Evolutionary conservation across 2,797 vertebrate species (phyloP).

Genomic region (Denticeps clupeoides): DNA sequence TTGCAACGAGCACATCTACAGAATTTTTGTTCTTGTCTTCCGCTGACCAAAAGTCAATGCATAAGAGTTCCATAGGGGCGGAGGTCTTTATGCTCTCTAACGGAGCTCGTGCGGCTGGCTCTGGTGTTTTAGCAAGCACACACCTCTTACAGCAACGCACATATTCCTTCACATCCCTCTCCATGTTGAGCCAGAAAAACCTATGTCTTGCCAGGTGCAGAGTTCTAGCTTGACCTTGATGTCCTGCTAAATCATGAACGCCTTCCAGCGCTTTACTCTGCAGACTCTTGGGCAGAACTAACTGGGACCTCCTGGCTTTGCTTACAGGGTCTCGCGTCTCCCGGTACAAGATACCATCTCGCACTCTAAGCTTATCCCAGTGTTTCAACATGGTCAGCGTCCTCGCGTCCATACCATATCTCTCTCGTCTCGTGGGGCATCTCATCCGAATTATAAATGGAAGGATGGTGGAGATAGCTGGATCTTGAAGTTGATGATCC

Average conservation of each 20-base stretch:
- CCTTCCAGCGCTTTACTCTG: not conserved
- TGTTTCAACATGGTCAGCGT: conserved; percentile 4
- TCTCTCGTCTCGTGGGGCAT: conserved; percentile 6
- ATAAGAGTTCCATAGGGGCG: conserved; percentile 22
- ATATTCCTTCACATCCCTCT: conserved; percentile 8
- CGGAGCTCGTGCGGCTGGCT: conserved; percentile 10
- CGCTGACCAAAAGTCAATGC: conserved; percentile 22
- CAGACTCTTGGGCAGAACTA: too few relatives aligned
- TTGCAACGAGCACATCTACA: conserved; percentile 17
- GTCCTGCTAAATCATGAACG: conserved; percentile 8
- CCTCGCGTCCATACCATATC: not conserved
- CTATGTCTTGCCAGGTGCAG: conserved; percentile 4
- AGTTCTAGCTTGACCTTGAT: conserved; percentile 6
- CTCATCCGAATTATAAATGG: not conserved
- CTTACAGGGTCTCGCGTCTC: conserved; percentile 1
- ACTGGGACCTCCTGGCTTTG: conserved; percentile 3
- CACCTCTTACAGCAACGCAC: conserved; percentile 7
- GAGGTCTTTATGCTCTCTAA: conserved; percentile 14
- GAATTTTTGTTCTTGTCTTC: conserved; percentile 9
- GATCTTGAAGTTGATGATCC: not conserved
- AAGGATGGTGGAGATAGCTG: not conserved
- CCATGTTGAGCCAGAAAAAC: conserved; percentile 14
- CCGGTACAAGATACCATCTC: conserved; percentile 1
- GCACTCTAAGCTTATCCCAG: conserved; percentile 9
- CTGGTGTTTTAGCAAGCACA: conserved; percentile 7